Evolutionary conservation across 2,797 vertebrate species (phyloP).

Genomic region (Podarcis lilfordi): DNA sequence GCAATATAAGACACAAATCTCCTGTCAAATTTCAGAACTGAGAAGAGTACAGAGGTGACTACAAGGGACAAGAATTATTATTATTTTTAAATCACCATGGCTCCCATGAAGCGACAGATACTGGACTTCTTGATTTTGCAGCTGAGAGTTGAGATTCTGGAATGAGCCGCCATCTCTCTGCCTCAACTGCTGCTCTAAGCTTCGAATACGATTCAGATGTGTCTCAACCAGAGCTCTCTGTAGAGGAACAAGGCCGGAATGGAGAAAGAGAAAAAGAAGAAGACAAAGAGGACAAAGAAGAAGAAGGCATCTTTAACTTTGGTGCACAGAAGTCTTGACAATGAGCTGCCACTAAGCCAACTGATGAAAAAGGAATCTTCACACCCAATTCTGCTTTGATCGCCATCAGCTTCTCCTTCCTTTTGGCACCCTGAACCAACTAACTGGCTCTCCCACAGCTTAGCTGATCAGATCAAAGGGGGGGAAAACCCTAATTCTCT

Average conservation of each 20-base stretch:
- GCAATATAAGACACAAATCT: background rate
- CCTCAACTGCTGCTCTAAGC: slow-evolving; percentile 89
- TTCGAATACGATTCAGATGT: slow-evolving; percentile 91
- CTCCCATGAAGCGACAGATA: slow-evolving; percentile 88
- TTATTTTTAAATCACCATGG: slow-evolving; percentile 69
- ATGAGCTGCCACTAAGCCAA: background rate
- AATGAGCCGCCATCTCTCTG: slow-evolving; percentile 82
- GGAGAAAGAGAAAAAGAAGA: background rate
- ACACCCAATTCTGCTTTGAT: background rate
- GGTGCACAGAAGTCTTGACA: background rate
- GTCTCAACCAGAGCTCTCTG: slow-evolving; percentile 94
- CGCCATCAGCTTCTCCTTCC: background rate
- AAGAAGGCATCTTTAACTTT: background rate
- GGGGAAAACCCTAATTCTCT: background rate
- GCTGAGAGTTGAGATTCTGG: slow-evolving; percentile 86
- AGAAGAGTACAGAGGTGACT: background rate
- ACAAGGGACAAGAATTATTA: background rate
- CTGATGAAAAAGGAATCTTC: background rate
- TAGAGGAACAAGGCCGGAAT: background rate
- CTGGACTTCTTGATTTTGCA: slow-evolving; percentile 90
- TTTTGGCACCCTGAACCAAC: background rate
- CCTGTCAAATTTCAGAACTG: background rate
- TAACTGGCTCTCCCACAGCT: background rate
- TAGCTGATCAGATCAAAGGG: background rate
- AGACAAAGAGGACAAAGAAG: background rate